Percentiles rank a stretch among this genome's conserved stretches.
Conservation (phyloP, 2,888 invertebrate genomes). For the Abscondita cerata region DNA sequence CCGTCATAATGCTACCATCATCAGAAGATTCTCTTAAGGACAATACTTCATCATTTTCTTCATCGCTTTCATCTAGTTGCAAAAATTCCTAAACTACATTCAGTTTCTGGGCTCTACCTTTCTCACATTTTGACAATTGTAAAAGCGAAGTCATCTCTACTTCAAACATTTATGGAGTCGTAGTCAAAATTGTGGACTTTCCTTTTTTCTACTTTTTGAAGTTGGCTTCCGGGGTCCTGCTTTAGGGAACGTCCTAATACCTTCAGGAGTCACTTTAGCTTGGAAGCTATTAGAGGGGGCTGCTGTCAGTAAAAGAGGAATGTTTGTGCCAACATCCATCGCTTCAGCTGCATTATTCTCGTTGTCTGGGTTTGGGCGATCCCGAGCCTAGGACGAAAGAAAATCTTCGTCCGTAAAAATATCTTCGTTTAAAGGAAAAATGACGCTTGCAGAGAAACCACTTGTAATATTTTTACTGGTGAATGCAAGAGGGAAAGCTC, state of each 20-base stretch:
- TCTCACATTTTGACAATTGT: not conserved
- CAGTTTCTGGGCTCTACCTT: too few species aligned
- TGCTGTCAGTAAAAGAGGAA: not conserved
- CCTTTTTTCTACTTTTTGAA: not conserved
- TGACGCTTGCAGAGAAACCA: too few species aligned
- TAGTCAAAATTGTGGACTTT: not conserved
- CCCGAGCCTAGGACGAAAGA: not conserved
- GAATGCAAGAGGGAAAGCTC: constrained; percentile 1
- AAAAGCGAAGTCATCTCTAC: not conserved
- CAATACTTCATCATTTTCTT: not conserved
- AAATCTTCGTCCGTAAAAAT: not conserved
- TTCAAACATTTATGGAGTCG: not conserved
- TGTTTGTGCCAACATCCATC: too few species aligned
- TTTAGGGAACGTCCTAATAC: not conserved
- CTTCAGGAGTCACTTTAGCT: not conserved
- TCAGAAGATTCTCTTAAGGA: not conserved
- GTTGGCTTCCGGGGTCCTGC: not conserved
- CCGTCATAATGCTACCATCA: not conserved
- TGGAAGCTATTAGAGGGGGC: not conserved
- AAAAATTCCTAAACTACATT: too few species aligned
- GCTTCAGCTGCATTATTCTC: too few species aligned
- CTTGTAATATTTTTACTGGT: too few species aligned
- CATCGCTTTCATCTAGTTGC: not conserved
- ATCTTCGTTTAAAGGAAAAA: not conserved
- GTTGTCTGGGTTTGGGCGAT: not conserved